phyloP scores from a whole-genome alignment of 2,888 invertebrate species.

The Clunio marinus region DNA sequence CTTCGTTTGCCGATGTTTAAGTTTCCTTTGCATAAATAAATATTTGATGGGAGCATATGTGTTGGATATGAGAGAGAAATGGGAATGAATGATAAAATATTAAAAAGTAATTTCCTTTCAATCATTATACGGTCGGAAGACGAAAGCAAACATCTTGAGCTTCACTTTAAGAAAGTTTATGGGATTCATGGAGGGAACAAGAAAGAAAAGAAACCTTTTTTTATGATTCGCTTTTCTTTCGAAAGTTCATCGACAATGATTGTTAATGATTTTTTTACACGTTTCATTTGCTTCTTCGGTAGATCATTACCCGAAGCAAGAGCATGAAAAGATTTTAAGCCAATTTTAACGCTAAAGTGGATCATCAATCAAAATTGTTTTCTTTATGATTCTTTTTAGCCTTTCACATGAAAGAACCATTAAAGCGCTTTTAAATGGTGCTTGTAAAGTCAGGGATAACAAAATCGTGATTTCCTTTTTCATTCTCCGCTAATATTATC shows the following conservation, averaged over 20 bases:
- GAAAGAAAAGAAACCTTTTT: no score
- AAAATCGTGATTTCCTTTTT: background rate
- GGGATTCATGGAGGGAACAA: background rate
- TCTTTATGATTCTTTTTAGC: background rate
- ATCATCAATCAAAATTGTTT: constrained; percentile 28
- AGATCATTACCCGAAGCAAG: constrained; percentile 27
- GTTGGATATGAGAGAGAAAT: background rate
- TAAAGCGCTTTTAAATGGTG: constrained; percentile 1
- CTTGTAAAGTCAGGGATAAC: background rate
- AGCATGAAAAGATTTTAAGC: constrained; percentile 4
- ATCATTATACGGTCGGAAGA: background rate
- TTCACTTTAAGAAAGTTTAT: background rate
- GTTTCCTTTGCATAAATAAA: no score
- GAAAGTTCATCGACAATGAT: constrained; percentile 4
- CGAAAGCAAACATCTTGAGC: no score
- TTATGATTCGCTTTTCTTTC: no score
- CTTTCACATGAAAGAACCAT: background rate
- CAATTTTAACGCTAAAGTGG: constrained; percentile 35
- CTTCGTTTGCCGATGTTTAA: background rate
- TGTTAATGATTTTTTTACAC: background rate
- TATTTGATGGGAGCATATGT: background rate
- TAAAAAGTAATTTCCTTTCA: constrained; percentile 27
- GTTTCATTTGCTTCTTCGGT: constrained; percentile 22
- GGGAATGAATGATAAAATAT: constrained; percentile 16
- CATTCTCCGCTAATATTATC: no score